These are phyloP conservation scores for Oreamnos americanus DNA, from an alignment of 2,113 vertebrate genomes.

Conservation along the genomic window DNA sequence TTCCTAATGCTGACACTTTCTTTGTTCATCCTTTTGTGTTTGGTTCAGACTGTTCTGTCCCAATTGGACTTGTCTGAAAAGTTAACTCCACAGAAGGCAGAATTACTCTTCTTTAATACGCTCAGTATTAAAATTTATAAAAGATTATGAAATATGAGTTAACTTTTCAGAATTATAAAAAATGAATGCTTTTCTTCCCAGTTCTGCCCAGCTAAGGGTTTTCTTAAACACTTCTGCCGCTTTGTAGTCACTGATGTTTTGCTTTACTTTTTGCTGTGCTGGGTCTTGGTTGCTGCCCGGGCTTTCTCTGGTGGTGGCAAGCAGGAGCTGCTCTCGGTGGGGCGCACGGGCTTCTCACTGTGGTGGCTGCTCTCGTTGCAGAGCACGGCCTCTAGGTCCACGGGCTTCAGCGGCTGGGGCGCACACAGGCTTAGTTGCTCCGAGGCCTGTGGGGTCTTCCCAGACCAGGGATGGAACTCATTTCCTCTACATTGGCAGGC, in stretches of 20 bases:
- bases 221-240: neutral
- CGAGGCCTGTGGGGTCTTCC: neutral
- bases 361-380: fast-evolving
- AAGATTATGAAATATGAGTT: neutral
- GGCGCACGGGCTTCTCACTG: neutral
- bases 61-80: slow-evolving; percentile 18
- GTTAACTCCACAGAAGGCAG: neutral
- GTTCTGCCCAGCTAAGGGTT: neutral
- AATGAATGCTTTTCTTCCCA: neutral
- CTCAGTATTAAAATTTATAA: neutral
- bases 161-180: slow-evolving; percentile 23
- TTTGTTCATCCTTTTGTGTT: neutral
- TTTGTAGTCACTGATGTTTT: neutral
- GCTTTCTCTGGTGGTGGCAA: neutral
- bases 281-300: neutral
- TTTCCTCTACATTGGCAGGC: neutral
- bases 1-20: neutral
- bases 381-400: neutral
- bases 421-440: neutral
- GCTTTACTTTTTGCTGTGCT: neutral
- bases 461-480: neutral
- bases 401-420: fast-evolving
- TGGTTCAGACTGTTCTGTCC: neutral
- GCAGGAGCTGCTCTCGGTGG: neutral
- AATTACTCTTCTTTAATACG: slow-evolving; percentile 11